Evolutionary conservation across 2,113 vertebrate genomes (phyloP).

Genomic region (Shinisaurus crocodilurus): DNA sequence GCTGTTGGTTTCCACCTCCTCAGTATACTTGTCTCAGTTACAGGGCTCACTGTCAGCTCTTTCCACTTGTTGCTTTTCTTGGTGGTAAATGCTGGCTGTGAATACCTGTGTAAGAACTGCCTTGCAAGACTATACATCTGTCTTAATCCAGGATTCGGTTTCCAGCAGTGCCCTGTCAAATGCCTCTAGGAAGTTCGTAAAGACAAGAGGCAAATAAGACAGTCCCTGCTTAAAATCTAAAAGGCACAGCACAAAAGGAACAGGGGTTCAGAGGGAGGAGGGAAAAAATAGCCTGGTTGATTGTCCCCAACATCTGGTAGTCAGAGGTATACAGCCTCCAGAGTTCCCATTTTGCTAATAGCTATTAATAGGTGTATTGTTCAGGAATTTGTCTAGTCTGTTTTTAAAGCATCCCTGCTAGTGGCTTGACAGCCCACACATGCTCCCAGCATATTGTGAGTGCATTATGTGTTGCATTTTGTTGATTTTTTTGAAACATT

Average conservation of each 20-base stretch:
- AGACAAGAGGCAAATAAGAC: too few species aligned
- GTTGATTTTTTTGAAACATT: too few species aligned
- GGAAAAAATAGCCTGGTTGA: too few species aligned
- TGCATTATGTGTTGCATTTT: rapidly evolving
- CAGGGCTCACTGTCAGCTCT: background rate
- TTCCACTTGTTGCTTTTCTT: background rate
- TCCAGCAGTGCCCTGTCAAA: background rate
- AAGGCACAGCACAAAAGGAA: too few species aligned
- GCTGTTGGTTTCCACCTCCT: background rate
- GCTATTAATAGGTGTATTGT: too few species aligned
- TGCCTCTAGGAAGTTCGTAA: background rate
- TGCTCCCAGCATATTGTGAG: background rate
- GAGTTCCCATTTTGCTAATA: background rate
- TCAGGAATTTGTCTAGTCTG: background rate
- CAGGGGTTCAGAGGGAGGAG: too few species aligned
- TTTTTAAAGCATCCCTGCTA: background rate
- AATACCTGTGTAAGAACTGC: background rate
- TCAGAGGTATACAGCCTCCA: background rate
- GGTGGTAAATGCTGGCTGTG: background rate
- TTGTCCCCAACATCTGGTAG: background rate
- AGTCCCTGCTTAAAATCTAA: too few species aligned
- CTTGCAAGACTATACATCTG: background rate
- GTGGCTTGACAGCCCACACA: background rate
- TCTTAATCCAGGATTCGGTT: background rate
- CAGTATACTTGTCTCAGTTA: too few species aligned